Percentiles rank a stretch among this genome's conserved stretches.
phyloP scores from a whole-genome alignment of 37 sponge, comb jelly and placozoan genomes.

The Halisarca cf. caerulea region DNA sequence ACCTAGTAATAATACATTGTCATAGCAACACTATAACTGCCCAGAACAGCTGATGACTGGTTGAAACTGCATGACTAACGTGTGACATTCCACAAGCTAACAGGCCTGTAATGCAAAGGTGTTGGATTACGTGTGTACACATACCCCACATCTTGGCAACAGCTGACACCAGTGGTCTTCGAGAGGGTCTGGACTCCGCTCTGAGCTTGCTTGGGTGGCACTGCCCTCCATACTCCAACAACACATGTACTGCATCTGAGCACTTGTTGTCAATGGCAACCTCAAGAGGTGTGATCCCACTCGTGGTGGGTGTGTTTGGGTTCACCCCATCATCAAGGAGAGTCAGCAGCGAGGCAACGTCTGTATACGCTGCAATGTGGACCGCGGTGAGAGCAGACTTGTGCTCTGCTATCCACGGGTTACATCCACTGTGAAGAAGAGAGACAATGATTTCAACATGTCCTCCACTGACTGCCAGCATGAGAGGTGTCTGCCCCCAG shows the following conservation, averaged over 20 bases:
- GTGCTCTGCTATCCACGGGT: conserved; percentile 42
- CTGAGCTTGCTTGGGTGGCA: background rate
- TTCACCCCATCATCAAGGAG: conserved; percentile 59
- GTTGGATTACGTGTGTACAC: background rate
- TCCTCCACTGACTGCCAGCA: conserved; percentile 52
- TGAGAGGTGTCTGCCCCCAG: conserved; percentile 83
- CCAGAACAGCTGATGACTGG: no score
- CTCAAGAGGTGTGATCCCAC: conserved; percentile 53
- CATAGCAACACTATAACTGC: no score
- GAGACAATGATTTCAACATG: conserved; percentile 35
- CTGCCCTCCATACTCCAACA: conserved; percentile 68
- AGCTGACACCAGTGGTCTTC: background rate
- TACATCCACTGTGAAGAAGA: conserved; percentile 39
- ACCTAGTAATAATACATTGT: no score
- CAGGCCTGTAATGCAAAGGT: no score
- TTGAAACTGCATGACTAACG: no score
- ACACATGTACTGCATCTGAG: conserved; percentile 47
- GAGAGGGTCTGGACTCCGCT: background rate
- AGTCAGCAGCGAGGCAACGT: conserved; percentile 45
- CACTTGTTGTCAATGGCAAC: conserved; percentile 66
- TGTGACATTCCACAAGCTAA: no score
- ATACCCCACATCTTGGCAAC: background rate
- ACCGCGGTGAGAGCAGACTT: conserved; percentile 50
- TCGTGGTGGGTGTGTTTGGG: background rate
- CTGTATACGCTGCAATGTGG: conserved; percentile 53